Base-by-base conservation (phyloP, 1,140 invertebrate species). In the Melipona quadrifasciata region DNA sequence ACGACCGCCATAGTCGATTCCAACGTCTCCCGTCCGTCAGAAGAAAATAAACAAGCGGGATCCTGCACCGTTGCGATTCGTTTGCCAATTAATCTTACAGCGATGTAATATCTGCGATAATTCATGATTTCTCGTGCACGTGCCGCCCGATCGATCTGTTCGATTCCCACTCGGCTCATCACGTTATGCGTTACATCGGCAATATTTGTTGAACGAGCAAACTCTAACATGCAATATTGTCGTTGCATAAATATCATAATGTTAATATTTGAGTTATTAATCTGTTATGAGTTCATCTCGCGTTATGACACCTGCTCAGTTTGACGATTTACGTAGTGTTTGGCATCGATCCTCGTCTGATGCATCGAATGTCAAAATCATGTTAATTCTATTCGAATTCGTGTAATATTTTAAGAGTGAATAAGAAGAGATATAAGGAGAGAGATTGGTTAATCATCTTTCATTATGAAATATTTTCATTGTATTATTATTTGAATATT, bases 1-100 rank as follows among this genome's bases (percentile, higher is more conserved):
- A 85, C 89, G 86, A 93, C 93, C 89, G 92, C 91, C 92, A 53
- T 76, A 90, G 85, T 93, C 92, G 92, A 93, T 93, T 91, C 84
- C 83, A 76, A 65, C 80, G 85, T 84, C 77, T 80, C 70, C 72
- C 68, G 17, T 67, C 64, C 24, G 61, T 64, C 58, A 68, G 47
- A 72, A 58, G 68, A 84, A 84, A 72, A 73, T 84, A 58, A 72
- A 84, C 76, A 65, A 80, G 51, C 68, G 51, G 14, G 51, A 80
- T 84, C 47, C 31, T 72, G 34, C 27, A 72, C 10, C 34, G 34
- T 17, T 21, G 12, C 31, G 47, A 71, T 65, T 51, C 55, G 78
- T 71, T 71, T 70, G 34, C 11, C 53, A n/a, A 34, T 58, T 68
- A 39, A 58, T 65, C 55, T 21, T 39, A 19, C 3, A 34, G 27